Percentiles rank a stretch among this genome's conserved stretches.
Conservation (phyloP, 2,888 invertebrate genomes). For the Diachrysia chrysitis region DNA sequence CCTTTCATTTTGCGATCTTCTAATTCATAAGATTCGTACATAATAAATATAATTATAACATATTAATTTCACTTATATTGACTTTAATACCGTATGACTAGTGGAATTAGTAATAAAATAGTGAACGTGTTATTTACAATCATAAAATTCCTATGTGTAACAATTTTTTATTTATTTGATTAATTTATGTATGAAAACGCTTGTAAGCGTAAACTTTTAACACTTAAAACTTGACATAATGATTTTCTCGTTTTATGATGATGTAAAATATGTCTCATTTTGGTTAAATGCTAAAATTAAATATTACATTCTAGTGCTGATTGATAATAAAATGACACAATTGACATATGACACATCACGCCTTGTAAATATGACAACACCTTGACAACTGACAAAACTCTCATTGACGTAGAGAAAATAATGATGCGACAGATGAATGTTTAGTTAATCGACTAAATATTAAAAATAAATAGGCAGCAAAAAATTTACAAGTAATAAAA, state of each 20-base stretch:
- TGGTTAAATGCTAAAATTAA: conserved; percentile 44
- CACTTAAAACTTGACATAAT: conserved; percentile 24
- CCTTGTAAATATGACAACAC: conserved; percentile 15
- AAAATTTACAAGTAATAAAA: too few species aligned
- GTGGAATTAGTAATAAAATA: conserved; percentile 28
- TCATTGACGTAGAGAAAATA: background rate
- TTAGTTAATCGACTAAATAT: background rate
- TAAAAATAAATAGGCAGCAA: background rate
- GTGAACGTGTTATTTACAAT: conserved; percentile 25
- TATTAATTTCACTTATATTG: conserved; percentile 47
- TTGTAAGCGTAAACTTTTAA: conserved; percentile 27
- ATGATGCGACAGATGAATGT: background rate
- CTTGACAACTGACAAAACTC: conserved; percentile 1
- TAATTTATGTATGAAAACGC: conserved; percentile 18
- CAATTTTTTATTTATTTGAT: conserved; percentile 25
- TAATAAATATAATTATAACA: conserved; percentile 67
- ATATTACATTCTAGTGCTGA: conserved; percentile 34
- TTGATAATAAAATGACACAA: conserved; percentile 1
- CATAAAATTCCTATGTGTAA: background rate
- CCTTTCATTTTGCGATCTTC: conserved; percentile 86
- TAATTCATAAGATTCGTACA: conserved; percentile 84
- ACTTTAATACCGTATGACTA: conserved; percentile 45
- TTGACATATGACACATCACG: conserved; percentile 14
- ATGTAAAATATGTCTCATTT: conserved; percentile 60
- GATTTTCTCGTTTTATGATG: conserved; percentile 27